Evolutionary conservation across 2,888 invertebrate genomes (phyloP), one percentile per base, ranked within the genome.

Genomic region (Schizaphis graminum): DNA sequence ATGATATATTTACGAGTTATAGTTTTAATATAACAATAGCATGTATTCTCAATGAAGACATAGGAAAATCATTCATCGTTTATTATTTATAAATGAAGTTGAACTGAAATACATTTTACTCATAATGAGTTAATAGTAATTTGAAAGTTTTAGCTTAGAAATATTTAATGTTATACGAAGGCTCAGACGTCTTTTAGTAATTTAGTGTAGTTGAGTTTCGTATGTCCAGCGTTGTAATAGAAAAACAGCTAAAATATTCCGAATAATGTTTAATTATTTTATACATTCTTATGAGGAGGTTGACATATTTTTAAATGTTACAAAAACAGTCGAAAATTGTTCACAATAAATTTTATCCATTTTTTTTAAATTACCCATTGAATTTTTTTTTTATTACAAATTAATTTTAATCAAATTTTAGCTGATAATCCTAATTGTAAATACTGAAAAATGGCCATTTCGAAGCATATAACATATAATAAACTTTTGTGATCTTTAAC

Each of bases 81-180:
- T 61, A 61, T 47, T 90, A 90, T 47, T n/a, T 61, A 61, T 61
- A 44, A 44, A 57, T 89, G n/a, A 57, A 57, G 57, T 57, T 61
- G 4, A 89, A 89, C 47, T 57, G 61, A 61, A 89, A 61, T 89
- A 44, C 44, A 16, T 89, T 41, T 8, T 28, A 61, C 57, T 61
- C 44, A 89, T 57, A 21, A 61, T n/a, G 26, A 89, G 57, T 21
- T 28, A n/a, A 28, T 61, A 57, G 44, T 5, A 28, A 44, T 24
- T 61, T 89, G n/a, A n/a, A 26, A 61, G 57, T 57, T 44, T 89
- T 44, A 47, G 44, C 44, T 47, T 28, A 5, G 61, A 61, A 89
- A 57, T 89, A 89, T 89, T 61, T 61, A 89, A 61, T 61, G 61
- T 21, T 21, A 77, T 21, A 35, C 1, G 35, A 77, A 77, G 21